Evolutionary conservation across 2,797 vertebrate species (phyloP).

Genomic region (Myripristis murdjan): DNA sequence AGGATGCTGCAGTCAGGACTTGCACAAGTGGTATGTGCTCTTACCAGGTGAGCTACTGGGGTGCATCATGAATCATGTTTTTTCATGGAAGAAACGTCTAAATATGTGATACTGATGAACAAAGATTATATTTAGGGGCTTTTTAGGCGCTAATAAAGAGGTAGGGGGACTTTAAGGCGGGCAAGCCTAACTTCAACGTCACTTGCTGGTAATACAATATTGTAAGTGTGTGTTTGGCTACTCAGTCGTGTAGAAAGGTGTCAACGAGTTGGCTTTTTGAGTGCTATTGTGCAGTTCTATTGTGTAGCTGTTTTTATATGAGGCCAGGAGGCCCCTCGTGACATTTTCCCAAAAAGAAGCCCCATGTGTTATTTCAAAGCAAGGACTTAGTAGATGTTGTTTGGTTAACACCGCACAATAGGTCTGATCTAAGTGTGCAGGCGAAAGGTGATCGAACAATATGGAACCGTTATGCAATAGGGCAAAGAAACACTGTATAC

Average conservation of each 20-base stretch:
- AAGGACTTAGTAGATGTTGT: slow-evolving; percentile 25
- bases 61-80: no score
- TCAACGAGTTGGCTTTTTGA: slow-evolving; percentile 55
- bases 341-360: slow-evolving; percentile 49
- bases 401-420: slow-evolving; percentile 54
- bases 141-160: no score
- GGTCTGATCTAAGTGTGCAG: neutral
- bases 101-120: no score
- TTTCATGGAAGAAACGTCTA: no score
- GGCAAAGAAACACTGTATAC: slow-evolving; percentile 27
- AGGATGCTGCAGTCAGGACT: no score
- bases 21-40: no score
- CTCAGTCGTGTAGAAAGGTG: slow-evolving; percentile 33
- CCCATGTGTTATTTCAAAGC: slow-evolving; percentile 41
- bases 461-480: slow-evolving; percentile 39
- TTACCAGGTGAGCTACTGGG: no score
- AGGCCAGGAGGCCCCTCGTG: slow-evolving; percentile 23
- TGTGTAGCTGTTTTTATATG: slow-evolving; percentile 57
- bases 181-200: no score
- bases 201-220: no score
- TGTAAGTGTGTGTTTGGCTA: neutral
- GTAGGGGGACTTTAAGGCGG: no score
- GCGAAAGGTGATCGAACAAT: slow-evolving; percentile 36
- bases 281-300: slow-evolving; percentile 56
- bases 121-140: no score